Conservation (phyloP, 2,888 invertebrate species). For the Panzeria rudis region DNA sequence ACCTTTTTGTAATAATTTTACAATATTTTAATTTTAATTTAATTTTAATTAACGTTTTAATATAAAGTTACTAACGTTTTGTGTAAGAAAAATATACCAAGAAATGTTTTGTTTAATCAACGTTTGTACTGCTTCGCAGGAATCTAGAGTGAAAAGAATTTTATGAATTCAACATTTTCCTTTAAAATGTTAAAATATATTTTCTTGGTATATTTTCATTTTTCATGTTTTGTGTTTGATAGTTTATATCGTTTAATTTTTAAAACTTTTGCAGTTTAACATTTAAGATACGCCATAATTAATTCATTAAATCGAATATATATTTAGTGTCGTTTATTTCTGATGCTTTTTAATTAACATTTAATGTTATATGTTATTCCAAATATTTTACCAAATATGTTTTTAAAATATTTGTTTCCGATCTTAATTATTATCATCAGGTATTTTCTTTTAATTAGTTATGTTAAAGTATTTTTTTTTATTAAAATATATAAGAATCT, state of each 20-base stretch:
- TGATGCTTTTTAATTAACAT: neutral
- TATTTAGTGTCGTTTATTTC: neutral
- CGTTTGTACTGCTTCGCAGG: neutral
- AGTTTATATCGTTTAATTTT: neutral
- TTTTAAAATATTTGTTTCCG: neutral
- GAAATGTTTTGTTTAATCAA: neutral
- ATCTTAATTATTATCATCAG: neutral
- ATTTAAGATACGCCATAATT: neutral
- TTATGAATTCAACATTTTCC: conserved; percentile 2
- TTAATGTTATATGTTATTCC: neutral
- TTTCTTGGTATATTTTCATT: neutral
- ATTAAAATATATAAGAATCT: neutral
- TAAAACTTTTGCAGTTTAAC: neutral
- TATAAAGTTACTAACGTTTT: neutral
- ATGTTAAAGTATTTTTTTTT: neutral
- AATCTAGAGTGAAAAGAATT: neutral
- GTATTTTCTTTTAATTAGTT: neutral
- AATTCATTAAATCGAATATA: neutral
- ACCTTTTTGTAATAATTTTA: conserved; percentile 34
- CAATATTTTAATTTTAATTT: conserved; percentile 30
- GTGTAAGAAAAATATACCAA: neutral
- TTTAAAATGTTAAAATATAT: neutral
- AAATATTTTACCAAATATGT: conserved; percentile 17
- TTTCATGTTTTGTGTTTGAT: neutral
- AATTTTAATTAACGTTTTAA: neutral